Evolutionary conservation across 2,113 vertebrate genomes (phyloP).

Genomic region (Apodemus speciosus): DNA sequence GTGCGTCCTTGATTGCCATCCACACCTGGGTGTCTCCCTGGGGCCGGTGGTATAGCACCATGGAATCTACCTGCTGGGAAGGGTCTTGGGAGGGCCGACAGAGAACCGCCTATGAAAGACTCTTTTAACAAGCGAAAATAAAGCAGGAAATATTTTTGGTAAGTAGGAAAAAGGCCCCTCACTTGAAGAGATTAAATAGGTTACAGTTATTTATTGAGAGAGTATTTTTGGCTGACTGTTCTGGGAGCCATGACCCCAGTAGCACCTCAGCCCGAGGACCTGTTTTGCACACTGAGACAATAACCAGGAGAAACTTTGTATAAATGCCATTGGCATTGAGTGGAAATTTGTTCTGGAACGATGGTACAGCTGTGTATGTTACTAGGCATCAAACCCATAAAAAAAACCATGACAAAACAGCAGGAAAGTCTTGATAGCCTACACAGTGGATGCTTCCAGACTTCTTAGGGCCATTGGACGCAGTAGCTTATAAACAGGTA

Average conservation of each 20-base stretch:
- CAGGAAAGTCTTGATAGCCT: no score
- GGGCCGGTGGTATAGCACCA: not conserved
- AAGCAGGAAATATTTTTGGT: constrained; percentile 14
- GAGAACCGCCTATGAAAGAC: not conserved
- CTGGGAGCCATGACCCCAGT: not conserved
- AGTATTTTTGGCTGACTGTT: constrained; percentile 7
- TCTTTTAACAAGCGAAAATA: constrained; percentile 20
- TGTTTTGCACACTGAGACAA: not conserved
- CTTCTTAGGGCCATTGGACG: not conserved
- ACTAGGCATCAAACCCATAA: not conserved
- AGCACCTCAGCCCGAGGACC: not conserved
- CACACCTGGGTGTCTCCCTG: rapidly evolving
- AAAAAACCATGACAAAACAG: not conserved
- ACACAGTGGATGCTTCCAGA: not conserved
- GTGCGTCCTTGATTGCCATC: not conserved
- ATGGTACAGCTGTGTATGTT: not conserved
- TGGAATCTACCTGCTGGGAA: not conserved
- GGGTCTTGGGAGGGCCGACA: not conserved
- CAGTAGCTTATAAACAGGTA: not conserved
- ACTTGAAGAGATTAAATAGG: not conserved
- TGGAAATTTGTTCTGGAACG: not conserved
- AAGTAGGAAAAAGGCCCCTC: constrained; percentile 22
- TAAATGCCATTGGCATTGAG: not conserved
- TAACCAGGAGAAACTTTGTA: not conserved
- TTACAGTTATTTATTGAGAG: not conserved